phyloP scores from a whole-genome alignment of 2,113 vertebrate species.

The Bambusicola thoracicus region DNA sequence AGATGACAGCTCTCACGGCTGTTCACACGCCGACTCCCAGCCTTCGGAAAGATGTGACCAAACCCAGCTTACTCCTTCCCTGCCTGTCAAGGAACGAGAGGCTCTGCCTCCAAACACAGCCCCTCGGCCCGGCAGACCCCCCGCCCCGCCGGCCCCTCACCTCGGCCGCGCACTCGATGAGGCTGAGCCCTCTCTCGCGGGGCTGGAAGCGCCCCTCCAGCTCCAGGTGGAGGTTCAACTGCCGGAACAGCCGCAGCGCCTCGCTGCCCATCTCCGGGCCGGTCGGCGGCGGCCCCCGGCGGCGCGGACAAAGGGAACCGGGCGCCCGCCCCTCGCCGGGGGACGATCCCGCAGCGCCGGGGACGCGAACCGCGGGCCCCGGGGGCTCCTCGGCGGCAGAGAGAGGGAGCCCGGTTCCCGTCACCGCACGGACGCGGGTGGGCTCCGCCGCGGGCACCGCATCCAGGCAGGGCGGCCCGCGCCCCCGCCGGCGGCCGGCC shows the following conservation, averaged over 20 bases:
- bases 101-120: neutral
- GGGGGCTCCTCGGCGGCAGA: too few relatives aligned
- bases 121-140: neutral
- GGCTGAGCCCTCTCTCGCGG: constrained; percentile 86
- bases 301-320: neutral
- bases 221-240: constrained; percentile 88
- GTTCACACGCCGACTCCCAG: neutral
- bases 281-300: too few relatives aligned
- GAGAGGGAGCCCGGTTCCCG: neutral
- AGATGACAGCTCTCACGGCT: neutral
- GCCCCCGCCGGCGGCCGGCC: too few relatives aligned
- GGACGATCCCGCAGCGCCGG: neutral
- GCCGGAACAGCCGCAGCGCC: constrained; percentile 87
- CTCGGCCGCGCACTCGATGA: constrained; percentile 88
- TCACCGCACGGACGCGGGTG: constrained; percentile 34
- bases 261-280: constrained; percentile 78
- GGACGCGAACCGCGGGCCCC: neutral
- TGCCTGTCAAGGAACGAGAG: neutral
- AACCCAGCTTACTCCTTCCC: neutral
- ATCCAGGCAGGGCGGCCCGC: constrained; percentile 30
- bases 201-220: constrained; percentile 89
- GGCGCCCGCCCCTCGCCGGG: neutral
- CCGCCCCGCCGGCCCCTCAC: constrained; percentile 52
- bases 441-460: constrained; percentile 13
- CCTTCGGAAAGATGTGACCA: rapidly evolving